These are phyloP conservation scores for Galeopterus variegatus DNA, from an alignment of 2,113 vertebrate genomes.

Conservation along the genomic window DNA sequence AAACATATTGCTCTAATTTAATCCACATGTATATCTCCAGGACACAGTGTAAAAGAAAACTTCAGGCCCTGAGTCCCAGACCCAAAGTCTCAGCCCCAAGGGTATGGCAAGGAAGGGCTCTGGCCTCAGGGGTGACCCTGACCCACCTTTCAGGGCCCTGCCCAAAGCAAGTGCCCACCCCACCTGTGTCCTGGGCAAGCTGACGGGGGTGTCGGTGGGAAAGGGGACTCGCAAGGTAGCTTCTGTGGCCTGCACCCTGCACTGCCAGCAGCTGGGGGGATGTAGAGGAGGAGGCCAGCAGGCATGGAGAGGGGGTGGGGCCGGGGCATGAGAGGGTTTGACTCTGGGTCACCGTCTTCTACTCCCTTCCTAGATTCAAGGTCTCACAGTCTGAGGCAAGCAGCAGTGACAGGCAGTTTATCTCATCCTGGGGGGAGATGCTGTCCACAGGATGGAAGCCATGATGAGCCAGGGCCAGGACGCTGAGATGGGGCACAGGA, in stretches of 20 bases:
- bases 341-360: background rate
- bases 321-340: accelerated
- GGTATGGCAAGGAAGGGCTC: background rate
- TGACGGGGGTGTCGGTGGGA: background rate
- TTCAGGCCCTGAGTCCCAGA: background rate
- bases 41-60: slow-evolving; percentile 54
- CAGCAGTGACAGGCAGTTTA: background rate
- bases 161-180: background rate
- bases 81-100: background rate
- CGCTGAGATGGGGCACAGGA: background rate
- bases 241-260: background rate
- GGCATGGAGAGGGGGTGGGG: too few species aligned
- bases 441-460: background rate
- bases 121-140: background rate
- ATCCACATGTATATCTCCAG: slow-evolving; percentile 71
- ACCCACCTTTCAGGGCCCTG: background rate
- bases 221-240: background rate
- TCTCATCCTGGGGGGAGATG: accelerated
- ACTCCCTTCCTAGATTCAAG: background rate
- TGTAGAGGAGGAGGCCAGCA: background rate
- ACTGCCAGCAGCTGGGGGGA: background rate
- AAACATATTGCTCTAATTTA: slow-evolving; percentile 83
- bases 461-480: background rate
- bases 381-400: background rate
- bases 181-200: background rate